phyloP scores from a whole-genome alignment of 2,113 vertebrate species.

The Crotalus tigris region DNA sequence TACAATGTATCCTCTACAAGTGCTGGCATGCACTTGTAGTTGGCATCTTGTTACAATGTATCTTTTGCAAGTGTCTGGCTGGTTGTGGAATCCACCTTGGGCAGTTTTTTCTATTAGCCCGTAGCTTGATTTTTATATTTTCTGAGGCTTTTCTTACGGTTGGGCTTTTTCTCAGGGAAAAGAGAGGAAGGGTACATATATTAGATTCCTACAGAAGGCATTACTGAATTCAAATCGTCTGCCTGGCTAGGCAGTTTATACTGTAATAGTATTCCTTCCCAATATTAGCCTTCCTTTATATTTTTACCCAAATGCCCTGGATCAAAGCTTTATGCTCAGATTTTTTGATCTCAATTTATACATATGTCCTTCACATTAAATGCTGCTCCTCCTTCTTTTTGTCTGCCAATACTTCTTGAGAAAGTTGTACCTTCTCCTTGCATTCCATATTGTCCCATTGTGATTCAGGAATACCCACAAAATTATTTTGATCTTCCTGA shows the following conservation, averaged over 20 bases:
- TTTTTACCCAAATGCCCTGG: not conserved
- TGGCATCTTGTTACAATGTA: no score
- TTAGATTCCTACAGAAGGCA: not conserved
- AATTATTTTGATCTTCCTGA: not conserved
- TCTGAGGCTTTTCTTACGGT: no score
- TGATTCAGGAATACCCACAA: not conserved
- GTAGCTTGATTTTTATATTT: no score
- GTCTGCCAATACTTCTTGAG: not conserved
- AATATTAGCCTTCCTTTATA: not conserved
- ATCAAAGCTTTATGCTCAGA: not conserved
- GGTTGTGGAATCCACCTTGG: no score
- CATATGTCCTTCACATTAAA: not conserved
- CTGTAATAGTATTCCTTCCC: not conserved
- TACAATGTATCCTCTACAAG: no score
- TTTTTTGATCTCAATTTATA: not conserved
- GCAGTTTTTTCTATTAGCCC: no score
- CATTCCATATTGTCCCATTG: not conserved
- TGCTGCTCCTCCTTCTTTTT: not conserved
- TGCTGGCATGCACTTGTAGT: no score
- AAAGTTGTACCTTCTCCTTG: not conserved
- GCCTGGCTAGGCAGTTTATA: no score
- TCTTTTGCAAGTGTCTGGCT: no score
- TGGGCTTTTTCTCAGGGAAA: no score
- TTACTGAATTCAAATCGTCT: not conserved
- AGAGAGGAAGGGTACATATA: no score